These are phyloP conservation scores for Dichetophora obliterata DNA, from an alignment of 2,888 invertebrate genomes.

Conservation along the genomic window DNA sequence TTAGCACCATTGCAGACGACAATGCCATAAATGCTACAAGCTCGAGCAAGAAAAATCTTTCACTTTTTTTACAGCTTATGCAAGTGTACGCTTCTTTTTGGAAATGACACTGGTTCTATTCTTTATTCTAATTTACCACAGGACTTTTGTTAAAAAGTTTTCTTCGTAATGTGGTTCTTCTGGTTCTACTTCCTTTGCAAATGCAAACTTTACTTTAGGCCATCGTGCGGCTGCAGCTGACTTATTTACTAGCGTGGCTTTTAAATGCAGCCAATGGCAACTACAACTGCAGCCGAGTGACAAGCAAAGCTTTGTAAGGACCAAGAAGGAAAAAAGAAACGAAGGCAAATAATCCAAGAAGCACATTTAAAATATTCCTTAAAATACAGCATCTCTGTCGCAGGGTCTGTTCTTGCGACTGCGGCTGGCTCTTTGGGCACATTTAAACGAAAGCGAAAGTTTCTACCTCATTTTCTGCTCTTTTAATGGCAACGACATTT, in stretches of 20 bases:
- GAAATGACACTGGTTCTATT: not conserved
- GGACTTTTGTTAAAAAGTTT: conserved; percentile 2
- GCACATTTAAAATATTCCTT: not conserved
- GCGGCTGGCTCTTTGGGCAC: no score
- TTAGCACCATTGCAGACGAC: no score
- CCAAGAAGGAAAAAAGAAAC: not conserved
- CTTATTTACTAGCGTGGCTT: conserved; percentile 25
- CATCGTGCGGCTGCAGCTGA: conserved; percentile 19
- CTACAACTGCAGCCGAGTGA: not conserved
- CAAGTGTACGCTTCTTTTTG: not conserved
- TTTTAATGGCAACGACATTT: not conserved
- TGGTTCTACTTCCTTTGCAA: no score
- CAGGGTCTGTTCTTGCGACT: not conserved
- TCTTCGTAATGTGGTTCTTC: no score
- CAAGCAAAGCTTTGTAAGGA: not conserved
- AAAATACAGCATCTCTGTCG: not conserved
- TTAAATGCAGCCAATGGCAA: not conserved
- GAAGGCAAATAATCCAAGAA: not conserved
- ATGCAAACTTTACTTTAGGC: conserved; percentile 9
- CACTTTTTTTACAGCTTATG: no score
- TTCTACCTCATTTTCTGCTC: not conserved
- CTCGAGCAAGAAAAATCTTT: no score
- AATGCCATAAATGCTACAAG: no score
- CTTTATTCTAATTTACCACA: conserved; percentile 15
- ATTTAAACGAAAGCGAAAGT: conserved; percentile 31